Evolutionary conservation across 2,113 vertebrate genomes (phyloP), one percentile per base, ranked within the genome.

Genomic region (Pelobates fuscus): DNA sequence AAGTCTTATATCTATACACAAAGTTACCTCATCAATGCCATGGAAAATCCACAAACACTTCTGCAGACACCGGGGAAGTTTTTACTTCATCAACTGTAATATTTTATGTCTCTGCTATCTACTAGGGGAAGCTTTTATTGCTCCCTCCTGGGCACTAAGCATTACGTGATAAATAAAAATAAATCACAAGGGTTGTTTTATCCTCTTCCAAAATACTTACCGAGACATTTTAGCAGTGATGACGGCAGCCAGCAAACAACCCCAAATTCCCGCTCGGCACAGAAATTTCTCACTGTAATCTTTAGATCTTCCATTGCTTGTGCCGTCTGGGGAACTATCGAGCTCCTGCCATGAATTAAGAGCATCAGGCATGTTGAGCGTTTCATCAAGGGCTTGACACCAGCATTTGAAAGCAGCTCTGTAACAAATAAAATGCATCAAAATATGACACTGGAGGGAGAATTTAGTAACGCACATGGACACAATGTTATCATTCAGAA

Each of bases 211-310:
- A 17, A 67, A 74, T 66, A 95, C 96, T 85, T 85, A 98, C 97
- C 94, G 95, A 58, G 96, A 95, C 80, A 96, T 96, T 81, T 98
- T 99, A 61, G 95, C 94, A 17, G 93, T 84, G 80, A 98, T 86
- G 57, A 89, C 83, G 1, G 95, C 96, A 76, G 94, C 96, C 81
- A 93, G 95, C 23, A 98, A 86, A 85, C 96, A 98, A 7, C 95
- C 96, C 95, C 95, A 97, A 72, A 94, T 80, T 67, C 96, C 97
- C 79, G 89, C 88, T 75, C 85, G 89, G 78, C 83, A 89, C 73
- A 98, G 81, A 76, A 93, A 88, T 59, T 93, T 87, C 60, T 94
- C 88, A 71, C 89, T 86, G 55, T 87, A 90, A 85, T 88, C 86
- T 81, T 70, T 83, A 25, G 15, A 85, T 71, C 49, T 79, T 59